These are phyloP conservation scores for Gisinianus flammeolus DNA, from an alignment of 2,888 invertebrate genomes.

Conservation along the genomic window DNA sequence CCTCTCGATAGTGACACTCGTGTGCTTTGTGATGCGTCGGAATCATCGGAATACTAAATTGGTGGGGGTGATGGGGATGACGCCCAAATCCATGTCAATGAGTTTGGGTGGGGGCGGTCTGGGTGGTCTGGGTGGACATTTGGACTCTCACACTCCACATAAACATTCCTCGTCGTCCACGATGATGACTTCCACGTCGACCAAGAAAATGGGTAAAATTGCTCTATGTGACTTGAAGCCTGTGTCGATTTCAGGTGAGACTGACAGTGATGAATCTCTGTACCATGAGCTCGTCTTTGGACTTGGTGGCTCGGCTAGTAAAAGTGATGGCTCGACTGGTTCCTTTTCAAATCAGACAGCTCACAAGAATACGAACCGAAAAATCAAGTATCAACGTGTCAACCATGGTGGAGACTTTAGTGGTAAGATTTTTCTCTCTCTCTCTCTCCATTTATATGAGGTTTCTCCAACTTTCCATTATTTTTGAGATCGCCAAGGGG, in stretches of 20 bases:
- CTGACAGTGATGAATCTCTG: slow-evolving; percentile 58
- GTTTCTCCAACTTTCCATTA: too few relatives aligned
- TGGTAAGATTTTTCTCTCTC: slow-evolving; percentile 43
- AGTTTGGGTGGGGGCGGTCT: slow-evolving; percentile 45
- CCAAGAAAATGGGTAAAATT: slow-evolving; percentile 48
- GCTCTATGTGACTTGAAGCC: slow-evolving; percentile 58
- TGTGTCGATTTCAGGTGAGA: slow-evolving; percentile 56
- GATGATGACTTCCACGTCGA: neutral
- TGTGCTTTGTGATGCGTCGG: slow-evolving; percentile 70
- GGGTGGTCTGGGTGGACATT: slow-evolving; percentile 16
- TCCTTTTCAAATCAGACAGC: neutral
- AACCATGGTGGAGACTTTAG: slow-evolving; percentile 57
- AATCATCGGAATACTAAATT: slow-evolving; percentile 70
- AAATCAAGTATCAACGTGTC: slow-evolving; percentile 58
- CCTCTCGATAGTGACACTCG: slow-evolving; percentile 68
- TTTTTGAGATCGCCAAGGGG: too few relatives aligned
- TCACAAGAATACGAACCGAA: slow-evolving; percentile 44
- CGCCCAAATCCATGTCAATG: slow-evolving; percentile 58
- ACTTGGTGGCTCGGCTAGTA: slow-evolving; percentile 18
- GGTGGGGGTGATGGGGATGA: slow-evolving; percentile 60
- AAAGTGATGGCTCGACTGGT: slow-evolving; percentile 11
- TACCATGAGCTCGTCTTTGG: slow-evolving; percentile 58
- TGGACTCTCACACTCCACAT: neutral
- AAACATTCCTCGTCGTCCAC: slow-evolving; percentile 18
- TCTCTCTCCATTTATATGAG: neutral